A percentile compares a stretch with the other conserved stretches of the same genome.
Conservation (phyloP, 2,113 vertebrate species). For the Lasiurus borealis region DNA sequence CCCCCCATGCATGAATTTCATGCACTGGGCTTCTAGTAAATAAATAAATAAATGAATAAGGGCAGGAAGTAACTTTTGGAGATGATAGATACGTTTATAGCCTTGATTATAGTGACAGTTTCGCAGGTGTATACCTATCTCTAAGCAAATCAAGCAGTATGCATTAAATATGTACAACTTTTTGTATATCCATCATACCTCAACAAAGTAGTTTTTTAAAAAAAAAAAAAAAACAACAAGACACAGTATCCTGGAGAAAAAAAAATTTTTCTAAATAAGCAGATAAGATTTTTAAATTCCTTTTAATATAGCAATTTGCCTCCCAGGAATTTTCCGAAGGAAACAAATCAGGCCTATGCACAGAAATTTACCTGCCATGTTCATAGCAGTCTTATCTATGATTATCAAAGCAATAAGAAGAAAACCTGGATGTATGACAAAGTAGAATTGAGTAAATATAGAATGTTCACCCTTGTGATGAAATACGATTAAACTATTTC, state of each 20-base stretch:
- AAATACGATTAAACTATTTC: neutral
- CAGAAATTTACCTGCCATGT: neutral
- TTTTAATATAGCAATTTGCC: neutral
- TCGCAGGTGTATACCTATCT: neutral
- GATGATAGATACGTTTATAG: neutral
- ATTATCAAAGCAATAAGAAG: neutral
- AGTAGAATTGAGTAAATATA: neutral
- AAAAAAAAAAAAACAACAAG: neutral
- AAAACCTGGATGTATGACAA: conserved; percentile 9
- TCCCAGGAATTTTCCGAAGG: neutral
- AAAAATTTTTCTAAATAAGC: neutral
- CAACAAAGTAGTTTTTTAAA: neutral
- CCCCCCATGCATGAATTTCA: too few species aligned
- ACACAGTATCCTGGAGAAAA: neutral
- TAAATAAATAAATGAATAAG: neutral
- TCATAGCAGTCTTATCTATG: neutral
- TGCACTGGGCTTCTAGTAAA: neutral
- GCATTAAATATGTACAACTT: neutral
- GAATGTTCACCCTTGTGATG: neutral
- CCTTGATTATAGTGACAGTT: neutral
- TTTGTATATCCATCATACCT: neutral
- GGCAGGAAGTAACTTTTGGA: neutral
- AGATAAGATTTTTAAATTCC: neutral
- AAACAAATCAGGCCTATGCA: neutral
- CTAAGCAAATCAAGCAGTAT: neutral